Evolutionary conservation across 1,140 invertebrate genomes (phyloP).

Genomic region (Eriocheir sinensis): DNA sequence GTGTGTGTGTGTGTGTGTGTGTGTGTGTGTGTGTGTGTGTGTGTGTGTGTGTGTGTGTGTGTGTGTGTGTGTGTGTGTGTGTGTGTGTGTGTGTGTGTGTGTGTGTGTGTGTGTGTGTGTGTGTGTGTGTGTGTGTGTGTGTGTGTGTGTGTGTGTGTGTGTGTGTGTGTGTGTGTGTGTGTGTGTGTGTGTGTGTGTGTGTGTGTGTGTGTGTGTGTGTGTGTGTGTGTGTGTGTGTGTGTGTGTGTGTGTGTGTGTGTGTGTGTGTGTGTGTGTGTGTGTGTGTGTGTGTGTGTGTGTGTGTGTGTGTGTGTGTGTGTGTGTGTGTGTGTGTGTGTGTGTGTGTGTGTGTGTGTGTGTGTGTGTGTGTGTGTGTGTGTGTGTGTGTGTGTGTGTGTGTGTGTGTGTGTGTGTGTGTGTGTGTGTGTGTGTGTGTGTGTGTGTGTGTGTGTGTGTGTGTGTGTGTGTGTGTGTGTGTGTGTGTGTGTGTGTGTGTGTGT

Average conservation of each 20-base stretch:
- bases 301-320: conserved; percentile 52
- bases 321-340: conserved; percentile 36
- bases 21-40: too few relatives aligned
- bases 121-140: conserved; percentile 17
- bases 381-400: background rate
- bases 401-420: background rate
- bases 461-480: background rate
- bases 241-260: conserved; percentile 8
- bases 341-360: background rate
- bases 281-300: conserved; percentile 49
- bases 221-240: conserved; percentile 22
- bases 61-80: too few relatives aligned
- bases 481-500: background rate
- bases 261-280: conserved; percentile 41
- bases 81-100: too few relatives aligned
- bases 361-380: conserved; percentile 34
- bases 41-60: too few relatives aligned
- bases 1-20: too few relatives aligned
- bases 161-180: conserved; percentile 22
- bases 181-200: conserved; percentile 22
- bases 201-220: conserved; percentile 4
- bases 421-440: background rate
- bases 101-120: too few relatives aligned
- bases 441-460: background rate
- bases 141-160: conserved; percentile 11